Evolutionary conservation across 2,113 vertebrate species (phyloP), one percentile per base, ranked within the genome.

Genomic region (Forbesichthys papilliferus): DNA sequence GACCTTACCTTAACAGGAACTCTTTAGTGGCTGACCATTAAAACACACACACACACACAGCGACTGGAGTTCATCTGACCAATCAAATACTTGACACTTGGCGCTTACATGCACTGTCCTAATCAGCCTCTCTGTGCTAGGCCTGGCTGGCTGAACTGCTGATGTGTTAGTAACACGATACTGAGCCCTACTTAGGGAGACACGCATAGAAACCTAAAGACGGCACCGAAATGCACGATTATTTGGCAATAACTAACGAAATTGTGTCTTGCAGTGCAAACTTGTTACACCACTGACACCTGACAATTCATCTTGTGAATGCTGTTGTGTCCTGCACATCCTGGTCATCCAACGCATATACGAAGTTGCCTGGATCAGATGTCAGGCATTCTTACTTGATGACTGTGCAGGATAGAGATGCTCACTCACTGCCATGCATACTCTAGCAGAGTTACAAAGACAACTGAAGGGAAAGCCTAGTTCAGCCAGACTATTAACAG

Each of bases 131-230:
- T 71, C 69, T 8, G 59, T 82, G 87, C 76, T 74, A 84, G 55
- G 73, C 74, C 48, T 46, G 56, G 84, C 61, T 18, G 11, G 61
- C 16, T 78, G 80, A 81, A 77, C 61, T 64, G 80, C 83, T 84
- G 84, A 82, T 88, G 82, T 75, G 76, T 78, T 66, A 75, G 82
- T 77, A 85, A 81, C 78, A 54, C 58, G 73, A 86, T 77, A 81
- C 78, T 27, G 18, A 75, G 68, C 69, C 75, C 79, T 48, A 70
- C 73, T 75, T 72, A 78, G 74, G 69, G 61, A 66, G 74, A 84
- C 71, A 77, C 20, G 46, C 56, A 67, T 64, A 68, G 62, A 55
- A 34, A 68, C 65, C 47, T 51, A 48, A 13, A 13, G 27, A 51
- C 61, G 46, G 33, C 57, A 58, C 27, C 54, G 14, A 14, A 16